Conservation (phyloP, 1,140 invertebrate species). For the Elymnias hypermnestra region DNA sequence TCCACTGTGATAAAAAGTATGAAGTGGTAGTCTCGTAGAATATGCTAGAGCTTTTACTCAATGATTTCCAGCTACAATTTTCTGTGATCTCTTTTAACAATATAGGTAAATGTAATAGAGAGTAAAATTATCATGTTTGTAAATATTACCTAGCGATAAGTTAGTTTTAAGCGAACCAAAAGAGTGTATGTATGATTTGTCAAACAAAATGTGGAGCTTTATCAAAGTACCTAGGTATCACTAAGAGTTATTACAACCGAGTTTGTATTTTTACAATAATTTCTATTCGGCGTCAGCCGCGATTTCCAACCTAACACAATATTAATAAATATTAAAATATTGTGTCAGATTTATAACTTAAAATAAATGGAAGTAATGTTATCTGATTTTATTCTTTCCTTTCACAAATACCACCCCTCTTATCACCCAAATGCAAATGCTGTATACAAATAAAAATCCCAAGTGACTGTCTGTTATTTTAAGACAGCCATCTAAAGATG, state of each 20-base stretch:
- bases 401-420: too few species aligned
- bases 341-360: conserved; percentile 66
- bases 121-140: conserved; percentile 60
- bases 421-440: too few species aligned
- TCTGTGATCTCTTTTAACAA: conserved; percentile 77
- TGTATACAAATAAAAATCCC: too few species aligned
- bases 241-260: conserved; percentile 63
- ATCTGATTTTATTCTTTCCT: conserved; percentile 21
- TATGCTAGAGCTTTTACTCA: conserved; percentile 68
- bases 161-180: conserved; percentile 56
- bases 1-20: conserved; percentile 70
- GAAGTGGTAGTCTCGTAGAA: conserved; percentile 68
- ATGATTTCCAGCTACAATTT: conserved; percentile 77
- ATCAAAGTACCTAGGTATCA: conserved; percentile 72
- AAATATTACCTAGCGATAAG: conserved; percentile 58
- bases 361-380: conserved; percentile 67
- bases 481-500: too few species aligned
- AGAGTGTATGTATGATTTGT: conserved; percentile 73
- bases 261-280: conserved; percentile 75
- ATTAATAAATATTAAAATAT: conserved; percentile 55
- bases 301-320: conserved; percentile 67
- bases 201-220: conserved; percentile 75
- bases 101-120: conserved; percentile 67
- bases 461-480: too few species aligned
- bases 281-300: conserved; percentile 58